phyloP scores from a whole-genome alignment of 2,888 invertebrate species.

The Lymantria monacha region DNA sequence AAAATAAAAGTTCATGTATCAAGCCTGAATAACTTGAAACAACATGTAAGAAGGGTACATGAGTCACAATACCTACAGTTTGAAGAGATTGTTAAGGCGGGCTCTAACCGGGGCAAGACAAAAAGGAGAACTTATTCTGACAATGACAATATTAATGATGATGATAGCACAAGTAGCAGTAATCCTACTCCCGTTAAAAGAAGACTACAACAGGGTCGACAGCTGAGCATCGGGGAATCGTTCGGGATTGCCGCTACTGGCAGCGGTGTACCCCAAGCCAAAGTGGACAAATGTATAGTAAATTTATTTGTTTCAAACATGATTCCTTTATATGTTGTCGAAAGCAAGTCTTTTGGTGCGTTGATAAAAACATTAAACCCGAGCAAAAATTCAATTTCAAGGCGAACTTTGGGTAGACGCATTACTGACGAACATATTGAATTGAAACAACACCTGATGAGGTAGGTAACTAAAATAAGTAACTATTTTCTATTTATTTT shows the following conservation, averaged over 20 bases:
- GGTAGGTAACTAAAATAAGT: neutral
- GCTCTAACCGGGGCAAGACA: slow-evolving; percentile 20
- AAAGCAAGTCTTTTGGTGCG: slow-evolving; percentile 23
- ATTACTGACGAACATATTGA: slow-evolving; percentile 14
- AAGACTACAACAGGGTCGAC: slow-evolving; percentile 5
- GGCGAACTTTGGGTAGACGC: slow-evolving; percentile 8
- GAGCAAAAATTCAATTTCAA: slow-evolving; percentile 21
- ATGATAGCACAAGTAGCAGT: slow-evolving; percentile 17
- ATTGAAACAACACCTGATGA: slow-evolving; percentile 15
- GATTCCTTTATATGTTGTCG: slow-evolving; percentile 27
- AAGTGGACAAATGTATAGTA: slow-evolving; percentile 5
- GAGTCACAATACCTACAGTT: slow-evolving; percentile 18
- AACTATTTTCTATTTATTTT: slow-evolving; percentile 9
- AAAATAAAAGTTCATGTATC: slow-evolving; percentile 16
- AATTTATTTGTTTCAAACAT: slow-evolving; percentile 18
- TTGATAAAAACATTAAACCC: slow-evolving; percentile 27
- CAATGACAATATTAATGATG: slow-evolving; percentile 6
- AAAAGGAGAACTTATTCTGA: slow-evolving; percentile 10
- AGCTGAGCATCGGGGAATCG: slow-evolving; percentile 23
- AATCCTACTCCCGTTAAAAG: slow-evolving; percentile 18
- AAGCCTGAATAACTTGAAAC: slow-evolving; percentile 29
- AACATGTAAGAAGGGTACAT: slow-evolving; percentile 24
- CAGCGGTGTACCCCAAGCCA: slow-evolving; percentile 25
- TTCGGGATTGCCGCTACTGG: slow-evolving; percentile 29
- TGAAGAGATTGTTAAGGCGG: slow-evolving; percentile 12